Evolutionary conservation across 2,888 invertebrate genomes (phyloP), one percentile per base, ranked within the genome.

Genomic region (Phyllotreta cruciferae): DNA sequence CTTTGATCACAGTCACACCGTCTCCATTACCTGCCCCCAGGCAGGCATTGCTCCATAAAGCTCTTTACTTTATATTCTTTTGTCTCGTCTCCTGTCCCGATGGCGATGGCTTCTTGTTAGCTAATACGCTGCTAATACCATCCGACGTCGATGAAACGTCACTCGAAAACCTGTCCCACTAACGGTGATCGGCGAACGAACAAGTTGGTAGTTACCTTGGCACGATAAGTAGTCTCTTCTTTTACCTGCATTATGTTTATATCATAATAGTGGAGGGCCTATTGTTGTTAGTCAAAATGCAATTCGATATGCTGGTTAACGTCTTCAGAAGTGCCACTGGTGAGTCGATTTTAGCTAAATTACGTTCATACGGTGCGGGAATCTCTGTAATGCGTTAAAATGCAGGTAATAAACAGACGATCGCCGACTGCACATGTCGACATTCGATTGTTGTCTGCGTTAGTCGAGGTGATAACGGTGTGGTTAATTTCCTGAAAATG

Each of bases 251-350:
- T 68, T 70, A 73, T 73, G 73, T 72, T 72, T 37, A 52, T 52
- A 52, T 37, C 52, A 52, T 52, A 52, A 52, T 52, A 52, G 10
- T 52, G 52, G 64, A 66, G 68, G 68, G 67, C 64, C 66, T 64
- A 64, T 55, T 66, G 62, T 49, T 60, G 41, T 49, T 63, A 45
- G 54, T 65, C 62, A 74, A 73, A 66, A 77, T 77, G 77, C 77
- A 77, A 70, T 77, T 77, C 67, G 77, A 77, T 55, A 76, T 76
- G 73, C 63, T 77, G 55, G 75, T 77, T 49, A 77, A 76, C 66
- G 77, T 76, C 41, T 77, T 77, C 66, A 69, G 76, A 63, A 76
- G 74, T 68, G 77, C 75, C 66, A 77, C 77, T 63, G 76, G 77
- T 70, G 70, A 49, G 64, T 67, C 60, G 62, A 14, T 13, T 35